Evolutionary conservation across 2,113 vertebrate species (phyloP).

Genomic region (Lontra canadensis): DNA sequence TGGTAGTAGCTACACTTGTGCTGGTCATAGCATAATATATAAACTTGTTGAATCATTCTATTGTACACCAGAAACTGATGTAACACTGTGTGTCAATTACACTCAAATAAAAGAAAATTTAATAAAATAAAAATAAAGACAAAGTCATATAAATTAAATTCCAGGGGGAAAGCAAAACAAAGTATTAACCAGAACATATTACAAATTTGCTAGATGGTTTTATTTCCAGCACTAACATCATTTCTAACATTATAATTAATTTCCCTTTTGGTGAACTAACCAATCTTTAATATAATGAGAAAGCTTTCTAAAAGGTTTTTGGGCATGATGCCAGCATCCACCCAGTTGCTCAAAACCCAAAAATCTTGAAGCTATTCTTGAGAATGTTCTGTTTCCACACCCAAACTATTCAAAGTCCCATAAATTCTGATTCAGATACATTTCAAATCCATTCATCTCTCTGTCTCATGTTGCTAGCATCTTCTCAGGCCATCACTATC

Average conservation of each 20-base stretch:
- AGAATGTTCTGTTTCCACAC: not conserved
- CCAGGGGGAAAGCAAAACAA: not conserved
- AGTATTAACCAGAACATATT: not conserved
- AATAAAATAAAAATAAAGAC: not conserved
- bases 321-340: not conserved
- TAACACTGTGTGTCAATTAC: not conserved
- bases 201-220: not conserved
- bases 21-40: not conserved
- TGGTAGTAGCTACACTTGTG: not conserved
- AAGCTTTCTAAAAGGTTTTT: conserved; percentile 5
- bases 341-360: not conserved
- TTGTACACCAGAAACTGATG: not conserved
- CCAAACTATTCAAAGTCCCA: not conserved
- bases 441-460: not conserved
- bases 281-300: not conserved
- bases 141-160: not conserved
- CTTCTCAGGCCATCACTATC: not conserved
- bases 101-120: not conserved
- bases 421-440: not conserved
- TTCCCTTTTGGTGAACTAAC: not conserved
- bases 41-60: not conserved
- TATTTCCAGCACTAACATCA: not conserved
- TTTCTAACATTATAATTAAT: conserved; percentile 13
- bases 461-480: not conserved
- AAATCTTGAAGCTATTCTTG: not conserved